Percentiles rank a stretch among this genome's conserved stretches.
Conservation (phyloP, 2,113 vertebrate species). For the Austrofundulus limnaeus region DNA sequence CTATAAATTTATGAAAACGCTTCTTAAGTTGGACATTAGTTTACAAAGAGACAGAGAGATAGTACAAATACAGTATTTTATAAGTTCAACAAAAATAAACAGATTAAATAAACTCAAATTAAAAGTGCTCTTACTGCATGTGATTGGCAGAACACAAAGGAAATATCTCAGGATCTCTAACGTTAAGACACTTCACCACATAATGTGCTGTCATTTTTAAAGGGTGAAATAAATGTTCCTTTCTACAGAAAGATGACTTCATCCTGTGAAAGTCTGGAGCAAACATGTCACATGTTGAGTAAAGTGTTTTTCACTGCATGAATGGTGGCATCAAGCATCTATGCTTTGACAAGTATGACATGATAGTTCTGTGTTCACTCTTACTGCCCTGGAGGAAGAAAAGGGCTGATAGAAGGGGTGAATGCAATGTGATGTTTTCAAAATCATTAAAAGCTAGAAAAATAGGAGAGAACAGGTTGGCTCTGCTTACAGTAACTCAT, state of each 20-base stretch:
- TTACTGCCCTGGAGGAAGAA: neutral
- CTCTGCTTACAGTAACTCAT: conserved; percentile 17
- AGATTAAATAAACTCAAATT: too few relatives aligned
- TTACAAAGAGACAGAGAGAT: too few relatives aligned
- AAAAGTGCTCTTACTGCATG: too few relatives aligned
- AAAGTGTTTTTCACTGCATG: neutral
- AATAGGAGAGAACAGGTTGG: neutral
- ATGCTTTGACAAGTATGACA: conserved; percentile 24
- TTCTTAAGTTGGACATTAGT: too few relatives aligned
- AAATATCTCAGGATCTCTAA: too few relatives aligned
- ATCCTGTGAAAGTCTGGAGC: neutral
- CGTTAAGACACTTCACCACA: too few relatives aligned
- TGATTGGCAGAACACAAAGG: too few relatives aligned
- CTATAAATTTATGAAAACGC: neutral
- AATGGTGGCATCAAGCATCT: conserved; percentile 27
- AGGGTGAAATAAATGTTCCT: neutral
- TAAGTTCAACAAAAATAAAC: too few relatives aligned
- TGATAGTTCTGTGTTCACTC: conserved; percentile 8
- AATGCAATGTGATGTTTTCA: conserved; percentile 27
- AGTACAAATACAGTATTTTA: too few relatives aligned
- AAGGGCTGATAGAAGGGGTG: neutral
- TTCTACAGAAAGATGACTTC: neutral
- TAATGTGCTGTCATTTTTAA: neutral
- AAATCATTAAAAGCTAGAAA: conserved; percentile 30
- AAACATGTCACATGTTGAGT: neutral